Conservation (phyloP, 2,888 invertebrate genomes). For the Tetranychus piercei region DNA sequence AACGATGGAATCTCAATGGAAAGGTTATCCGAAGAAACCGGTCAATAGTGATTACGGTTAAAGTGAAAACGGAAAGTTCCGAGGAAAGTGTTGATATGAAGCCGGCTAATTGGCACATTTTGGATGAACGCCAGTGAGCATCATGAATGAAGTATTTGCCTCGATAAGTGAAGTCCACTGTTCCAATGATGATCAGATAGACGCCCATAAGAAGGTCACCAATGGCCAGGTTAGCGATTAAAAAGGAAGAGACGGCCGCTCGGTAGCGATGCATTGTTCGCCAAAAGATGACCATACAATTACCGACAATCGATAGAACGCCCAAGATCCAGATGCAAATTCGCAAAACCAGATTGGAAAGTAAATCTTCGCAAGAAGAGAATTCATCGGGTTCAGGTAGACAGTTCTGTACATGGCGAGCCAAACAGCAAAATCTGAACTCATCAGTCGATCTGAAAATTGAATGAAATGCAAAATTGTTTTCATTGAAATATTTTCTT, state of each 20-base stretch:
- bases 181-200: slow-evolving; percentile 45
- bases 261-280: slow-evolving; percentile 29
- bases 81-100: slow-evolving; percentile 47
- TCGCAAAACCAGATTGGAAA: slow-evolving; percentile 42
- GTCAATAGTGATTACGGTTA: slow-evolving; percentile 50
- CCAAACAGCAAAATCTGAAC: slow-evolving; percentile 34
- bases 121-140: slow-evolving; percentile 45
- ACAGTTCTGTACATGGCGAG: slow-evolving; percentile 41
- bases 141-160: slow-evolving; percentile 42
- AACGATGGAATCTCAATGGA: slow-evolving; percentile 18
- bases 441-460: not conserved
- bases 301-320: slow-evolving; percentile 43
- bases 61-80: slow-evolving; percentile 47
- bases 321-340: slow-evolving; percentile 46
- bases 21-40: slow-evolving; percentile 34
- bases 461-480: not conserved
- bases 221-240: slow-evolving; percentile 31
- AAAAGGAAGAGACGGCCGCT: slow-evolving; percentile 13
- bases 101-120: slow-evolving; percentile 45
- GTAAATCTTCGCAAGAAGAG: slow-evolving; percentile 43
- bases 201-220: slow-evolving; percentile 50
- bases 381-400: slow-evolving; percentile 46
- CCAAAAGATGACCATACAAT: slow-evolving; percentile 45
- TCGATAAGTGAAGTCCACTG: slow-evolving; percentile 42
- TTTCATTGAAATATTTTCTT: too few relatives aligned